Conservation (phyloP, 2,113 vertebrate species). For the Lepisosteus osseus region DNA sequence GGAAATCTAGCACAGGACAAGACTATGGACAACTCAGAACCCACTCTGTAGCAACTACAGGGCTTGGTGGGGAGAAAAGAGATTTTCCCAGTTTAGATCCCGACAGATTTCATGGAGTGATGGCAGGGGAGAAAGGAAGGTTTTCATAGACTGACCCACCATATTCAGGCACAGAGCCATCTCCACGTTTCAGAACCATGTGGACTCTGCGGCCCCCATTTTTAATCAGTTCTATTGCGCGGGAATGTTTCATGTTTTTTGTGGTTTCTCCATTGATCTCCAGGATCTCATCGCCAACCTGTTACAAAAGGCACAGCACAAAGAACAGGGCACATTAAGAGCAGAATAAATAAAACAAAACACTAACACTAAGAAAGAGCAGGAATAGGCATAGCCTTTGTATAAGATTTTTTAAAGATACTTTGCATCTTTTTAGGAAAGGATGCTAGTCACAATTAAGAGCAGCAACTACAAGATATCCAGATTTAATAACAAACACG, state of each 20-base stretch:
- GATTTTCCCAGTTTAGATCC: slow-evolving; percentile 38
- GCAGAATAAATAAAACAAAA: neutral
- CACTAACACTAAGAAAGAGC: too few species aligned
- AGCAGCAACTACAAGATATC: slow-evolving; percentile 30
- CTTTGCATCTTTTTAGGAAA: neutral
- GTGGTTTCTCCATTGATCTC: slow-evolving; percentile 98
- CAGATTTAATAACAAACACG: too few species aligned
- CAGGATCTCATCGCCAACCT: slow-evolving; percentile 97
- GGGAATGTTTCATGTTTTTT: slow-evolving; percentile 97
- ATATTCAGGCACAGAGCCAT: slow-evolving; percentile 99
- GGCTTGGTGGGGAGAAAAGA: slow-evolving; percentile 76
- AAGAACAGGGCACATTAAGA: neutral
- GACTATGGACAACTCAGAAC: slow-evolving; percentile 77
- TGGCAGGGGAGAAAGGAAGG: slow-evolving; percentile 96
- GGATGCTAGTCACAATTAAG: neutral
- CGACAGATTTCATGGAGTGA: slow-evolving; percentile 88
- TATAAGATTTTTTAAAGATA: neutral
- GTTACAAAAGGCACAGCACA: slow-evolving; percentile 19
- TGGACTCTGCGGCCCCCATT: slow-evolving; percentile 89
- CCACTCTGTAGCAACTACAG: slow-evolving; percentile 76
- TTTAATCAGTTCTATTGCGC: slow-evolving; percentile 98
- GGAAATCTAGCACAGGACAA: slow-evolving; percentile 75
- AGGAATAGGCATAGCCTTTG: too few species aligned
- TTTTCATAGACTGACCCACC: slow-evolving; percentile 99
- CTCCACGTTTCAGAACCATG: slow-evolving; percentile 94